Base-by-base conservation (phyloP, 2,797 vertebrate genomes). In the Hemibagrus guttatus region DNA sequence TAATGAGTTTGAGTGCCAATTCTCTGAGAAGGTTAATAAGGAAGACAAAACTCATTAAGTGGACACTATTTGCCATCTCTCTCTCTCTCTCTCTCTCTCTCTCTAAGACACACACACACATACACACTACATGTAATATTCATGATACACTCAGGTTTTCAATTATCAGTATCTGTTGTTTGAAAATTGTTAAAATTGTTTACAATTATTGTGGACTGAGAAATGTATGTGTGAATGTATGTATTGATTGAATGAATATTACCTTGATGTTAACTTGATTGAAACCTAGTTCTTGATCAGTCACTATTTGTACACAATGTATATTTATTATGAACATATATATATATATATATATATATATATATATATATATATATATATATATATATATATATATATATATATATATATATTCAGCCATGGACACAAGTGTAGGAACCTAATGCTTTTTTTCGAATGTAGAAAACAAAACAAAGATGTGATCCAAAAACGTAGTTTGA, bases 21-120 rank as follows among this genome's bases (percentile, higher is more conserved):
- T 88, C 91, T 91, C 90, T 83, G 91, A 91, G 89, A 91, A 92
- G 92, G 95, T 95, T 95, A 95, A 93, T 89, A 90, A 89, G 88
- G 93, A 93, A 91, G 92, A 94, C 93, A 95, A 96, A 95, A 92
- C 93, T 88, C 93, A 96, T 96, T 96, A 96, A 92, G 92, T 90
- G 91, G 87, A 91, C 87, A 90, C 89, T 26, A 12, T 63, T 61
- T 91, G 87, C 49, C 86, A 61, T 17, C 85, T 79, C 75, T 58
- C 49, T 78, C 9, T 21, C 16, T 56, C 52, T 54, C 75, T 21
- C 4, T 16, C 21, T 4, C 1, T 7, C 52, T 9, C 46, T 17
- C 26, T 9, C 49, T n/a, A n/a, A n/a, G n/a, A n/a, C n/a, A n/a
- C n/a, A 75, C 26, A 52, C 46, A 74, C 26, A 28, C 12, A 28